Percentiles rank a stretch among this genome's conserved stretches.
Conservation (phyloP, 2,797 vertebrate genomes). For the Crenichthys baileyi region DNA sequence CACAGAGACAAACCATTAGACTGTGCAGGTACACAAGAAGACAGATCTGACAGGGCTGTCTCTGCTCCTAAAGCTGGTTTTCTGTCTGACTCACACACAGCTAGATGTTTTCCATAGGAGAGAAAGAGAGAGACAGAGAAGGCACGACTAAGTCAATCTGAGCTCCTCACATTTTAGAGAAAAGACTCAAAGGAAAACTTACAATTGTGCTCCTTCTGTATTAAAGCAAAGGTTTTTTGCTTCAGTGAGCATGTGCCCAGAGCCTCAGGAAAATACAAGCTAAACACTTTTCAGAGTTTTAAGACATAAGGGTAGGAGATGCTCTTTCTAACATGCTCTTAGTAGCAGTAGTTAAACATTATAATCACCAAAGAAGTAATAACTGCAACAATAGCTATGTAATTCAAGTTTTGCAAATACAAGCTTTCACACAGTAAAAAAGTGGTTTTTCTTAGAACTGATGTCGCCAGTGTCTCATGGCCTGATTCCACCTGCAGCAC, state of each 20-base stretch:
- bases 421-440: not conserved
- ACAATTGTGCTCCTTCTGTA: conserved; percentile 75
- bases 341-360: conserved; percentile 38
- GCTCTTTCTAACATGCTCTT: conserved; percentile 47
- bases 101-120: conserved; percentile 68
- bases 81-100: conserved; percentile 73
- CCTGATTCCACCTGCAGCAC: conserved; percentile 72
- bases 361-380: conserved; percentile 40
- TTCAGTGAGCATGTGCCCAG: conserved; percentile 71
- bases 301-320: conserved; percentile 65
- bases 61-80: conserved; percentile 70
- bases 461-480: conserved; percentile 57
- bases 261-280: conserved; percentile 74
- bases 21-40: conserved; percentile 63
- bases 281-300: conserved; percentile 75
- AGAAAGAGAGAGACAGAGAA: conserved; percentile 54
- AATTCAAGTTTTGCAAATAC: conserved; percentile 11
- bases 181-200: conserved; percentile 72
- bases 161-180: conserved; percentile 70
- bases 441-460: conserved; percentile 26
- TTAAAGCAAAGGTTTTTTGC: conserved; percentile 78
- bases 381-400: conserved; percentile 30
- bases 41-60: conserved; percentile 76
- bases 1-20: conserved; percentile 68
- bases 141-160: conserved; percentile 70